A percentile compares a stretch with the other conserved stretches of the same genome.
Evolutionary conservation across 2,888 invertebrate genomes (phyloP).

Genomic region (Baccha elongata): DNA sequence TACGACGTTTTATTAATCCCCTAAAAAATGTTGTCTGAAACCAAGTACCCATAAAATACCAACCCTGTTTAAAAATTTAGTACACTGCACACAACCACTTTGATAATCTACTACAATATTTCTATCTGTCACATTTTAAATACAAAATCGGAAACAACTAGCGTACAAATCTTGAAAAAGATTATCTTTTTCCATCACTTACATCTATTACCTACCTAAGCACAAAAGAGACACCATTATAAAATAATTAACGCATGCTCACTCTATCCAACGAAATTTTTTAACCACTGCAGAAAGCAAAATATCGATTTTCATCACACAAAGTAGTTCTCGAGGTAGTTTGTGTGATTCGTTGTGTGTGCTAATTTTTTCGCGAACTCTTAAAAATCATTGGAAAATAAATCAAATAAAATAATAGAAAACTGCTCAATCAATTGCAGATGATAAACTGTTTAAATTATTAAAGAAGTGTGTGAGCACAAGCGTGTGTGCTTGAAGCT

Average conservation of each 20-base stretch:
- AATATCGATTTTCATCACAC: constrained; percentile 72
- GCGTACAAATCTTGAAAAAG: constrained; percentile 54
- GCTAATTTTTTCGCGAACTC: constrained; percentile 68
- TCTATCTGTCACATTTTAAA: constrained; percentile 57
- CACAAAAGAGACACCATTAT: constrained; percentile 52
- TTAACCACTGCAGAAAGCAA: constrained; percentile 71
- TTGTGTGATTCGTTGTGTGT: constrained; percentile 69
- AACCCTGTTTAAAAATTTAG: constrained; percentile 34
- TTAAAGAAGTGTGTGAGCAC: constrained; percentile 24
- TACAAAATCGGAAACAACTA: constrained; percentile 41
- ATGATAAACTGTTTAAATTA: constrained; percentile 53
- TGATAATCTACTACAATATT: constrained; percentile 42
- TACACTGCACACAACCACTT: constrained; percentile 23
- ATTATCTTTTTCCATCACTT: constrained; percentile 15
- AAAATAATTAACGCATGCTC: constrained; percentile 66
- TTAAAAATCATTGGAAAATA: constrained; percentile 37
- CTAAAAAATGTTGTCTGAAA: no score
- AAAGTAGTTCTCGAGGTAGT: constrained; percentile 73
- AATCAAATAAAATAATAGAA: constrained; percentile 36
- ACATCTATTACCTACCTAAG: constrained; percentile 32
- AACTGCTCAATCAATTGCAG: constrained; percentile 42
- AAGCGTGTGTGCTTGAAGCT: constrained; percentile 53
- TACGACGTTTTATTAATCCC: no score
- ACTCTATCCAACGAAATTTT: constrained; percentile 51
- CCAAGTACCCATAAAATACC: no score